Evolutionary conservation across 2,113 vertebrate genomes (phyloP).

Genomic region (Eptesicus fuscus): DNA sequence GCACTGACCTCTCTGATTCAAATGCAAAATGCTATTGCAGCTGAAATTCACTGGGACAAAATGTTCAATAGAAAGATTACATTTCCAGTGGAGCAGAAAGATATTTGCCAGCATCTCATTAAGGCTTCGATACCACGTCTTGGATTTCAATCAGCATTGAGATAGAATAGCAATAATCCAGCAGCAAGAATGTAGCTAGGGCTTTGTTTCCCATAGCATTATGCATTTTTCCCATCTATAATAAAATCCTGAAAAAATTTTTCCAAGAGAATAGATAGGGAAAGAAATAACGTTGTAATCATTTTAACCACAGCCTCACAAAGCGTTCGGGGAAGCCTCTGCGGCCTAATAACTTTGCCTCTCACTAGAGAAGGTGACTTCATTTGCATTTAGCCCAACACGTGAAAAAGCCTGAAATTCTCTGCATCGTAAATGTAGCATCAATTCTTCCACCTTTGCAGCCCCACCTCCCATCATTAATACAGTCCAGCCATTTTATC

Average conservation of each 20-base stretch:
- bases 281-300: constrained; percentile 75
- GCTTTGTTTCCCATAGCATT: constrained; percentile 73
- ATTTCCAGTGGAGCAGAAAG: constrained; percentile 86
- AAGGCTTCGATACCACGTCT: constrained; percentile 78
- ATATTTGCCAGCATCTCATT: constrained; percentile 83
- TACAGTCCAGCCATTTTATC: constrained; percentile 65
- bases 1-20: constrained; percentile 80
- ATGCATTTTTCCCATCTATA: constrained; percentile 65
- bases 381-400: constrained; percentile 82
- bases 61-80: constrained; percentile 82
- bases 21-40: constrained; percentile 81
- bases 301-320: constrained; percentile 76
- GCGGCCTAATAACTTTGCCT: constrained; percentile 79
- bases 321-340: constrained; percentile 58
- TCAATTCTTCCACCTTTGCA: constrained; percentile 74
- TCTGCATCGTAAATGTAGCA: constrained; percentile 75
- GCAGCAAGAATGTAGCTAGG: constrained; percentile 45
- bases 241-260: constrained; percentile 61
- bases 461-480: constrained; percentile 79
- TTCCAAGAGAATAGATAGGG: constrained; percentile 71
- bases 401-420: constrained; percentile 76
- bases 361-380: constrained; percentile 75
- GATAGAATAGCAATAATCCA: constrained; percentile 75
- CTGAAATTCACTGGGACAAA: constrained; percentile 80
- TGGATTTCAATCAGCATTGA: constrained; percentile 81